Evolutionary conservation across 2,888 invertebrate genomes (phyloP), one percentile per base, ranked within the genome.

Genomic region (Spicauda simplicius): DNA sequence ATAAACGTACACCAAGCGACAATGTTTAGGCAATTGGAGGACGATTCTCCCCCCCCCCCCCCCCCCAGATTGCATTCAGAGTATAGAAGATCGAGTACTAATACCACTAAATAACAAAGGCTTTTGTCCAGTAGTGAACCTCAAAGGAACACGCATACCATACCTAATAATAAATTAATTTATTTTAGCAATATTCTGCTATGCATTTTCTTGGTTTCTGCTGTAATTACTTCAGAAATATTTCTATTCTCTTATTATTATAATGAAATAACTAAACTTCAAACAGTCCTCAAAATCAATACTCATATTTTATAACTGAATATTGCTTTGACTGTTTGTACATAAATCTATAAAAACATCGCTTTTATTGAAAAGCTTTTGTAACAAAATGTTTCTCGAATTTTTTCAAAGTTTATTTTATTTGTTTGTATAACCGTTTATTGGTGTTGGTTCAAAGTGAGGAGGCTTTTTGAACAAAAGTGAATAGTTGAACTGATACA

Each of bases 361-460:
- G 55, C 25, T 60, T 60, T 60, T 57, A 41, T 41, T 41, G 41
- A 41, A 41, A 41, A 14, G n/a, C 41, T 41, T 41, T 41, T 41
- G 41, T 14, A 41, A 33, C 45, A 50, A 12, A 48, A 50, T 16
- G 25, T 25, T 30, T 50, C 18, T 12, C 30, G 16, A 50, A 48
- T 33, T 50, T n/a, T n/a, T 50, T n/a, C 30, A 59, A 25, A 50
- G 30, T 33, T 60, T 50, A 50, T 50, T 33, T 60, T 60, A n/a
- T n/a, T n/a, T 50, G n/a, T 60, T 60, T 50, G 59, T 18, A 30
- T 50, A 60, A 60, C 14, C 16, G 48, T 45, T 58, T 58, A 58
- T 58, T 58, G 57, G 25, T 59, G 14, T 59, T 41, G 41, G 14
- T 41, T 41, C 14, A 10, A 59, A 3, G 45, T 60, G 25, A 41